Conservation (phyloP, 1,140 invertebrate genomes). For the Anoplophora glabripennis region DNA sequence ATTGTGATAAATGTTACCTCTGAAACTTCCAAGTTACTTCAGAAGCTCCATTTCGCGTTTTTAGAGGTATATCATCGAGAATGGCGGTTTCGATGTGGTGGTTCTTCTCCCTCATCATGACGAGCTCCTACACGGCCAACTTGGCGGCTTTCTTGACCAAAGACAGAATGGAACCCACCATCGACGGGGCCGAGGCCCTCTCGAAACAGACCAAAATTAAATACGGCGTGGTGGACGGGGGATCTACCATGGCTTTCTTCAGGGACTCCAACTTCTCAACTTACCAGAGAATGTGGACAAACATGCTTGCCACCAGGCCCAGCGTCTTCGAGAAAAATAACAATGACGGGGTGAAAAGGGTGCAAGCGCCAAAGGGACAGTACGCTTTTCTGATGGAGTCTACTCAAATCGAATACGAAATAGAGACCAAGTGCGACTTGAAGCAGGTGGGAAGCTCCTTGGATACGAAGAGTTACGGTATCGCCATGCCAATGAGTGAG, state of each 20-base stretch:
- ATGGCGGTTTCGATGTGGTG: constrained; percentile 88
- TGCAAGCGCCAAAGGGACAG: constrained; percentile 63
- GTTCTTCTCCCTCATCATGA: constrained; percentile 95
- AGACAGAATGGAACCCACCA: constrained; percentile 74
- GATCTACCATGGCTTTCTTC: constrained; percentile 76
- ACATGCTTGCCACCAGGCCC: constrained; percentile 77
- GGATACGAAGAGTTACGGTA: constrained; percentile 81
- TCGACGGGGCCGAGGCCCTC: constrained; percentile 75
- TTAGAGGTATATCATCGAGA: constrained; percentile 68
- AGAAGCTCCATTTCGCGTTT: too few relatives aligned
- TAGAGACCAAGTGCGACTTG: constrained; percentile 73
- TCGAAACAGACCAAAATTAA: constrained; percentile 90
- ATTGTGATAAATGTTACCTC: too few relatives aligned
- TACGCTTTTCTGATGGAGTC: constrained; percentile 89
- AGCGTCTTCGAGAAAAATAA: constrained; percentile 79
- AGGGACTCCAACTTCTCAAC: constrained; percentile 66
- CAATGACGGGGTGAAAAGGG: constrained; percentile 81
- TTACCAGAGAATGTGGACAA: constrained; percentile 67
- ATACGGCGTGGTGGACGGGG: constrained; percentile 58
- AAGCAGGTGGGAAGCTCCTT: constrained; percentile 72
- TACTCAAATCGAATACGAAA: constrained; percentile 74
- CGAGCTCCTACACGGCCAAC: constrained; percentile 95
- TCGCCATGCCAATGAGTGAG: constrained; percentile 71
- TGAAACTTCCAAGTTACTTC: too few relatives aligned
- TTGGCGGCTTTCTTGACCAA: constrained; percentile 92